Percentiles rank a stretch among this genome's conserved stretches.
These are phyloP conservation scores for Chrysogorgia sp. DNA, from an alignment of 92 coral and sea anemone species.

Conservation along the genomic window DNA sequence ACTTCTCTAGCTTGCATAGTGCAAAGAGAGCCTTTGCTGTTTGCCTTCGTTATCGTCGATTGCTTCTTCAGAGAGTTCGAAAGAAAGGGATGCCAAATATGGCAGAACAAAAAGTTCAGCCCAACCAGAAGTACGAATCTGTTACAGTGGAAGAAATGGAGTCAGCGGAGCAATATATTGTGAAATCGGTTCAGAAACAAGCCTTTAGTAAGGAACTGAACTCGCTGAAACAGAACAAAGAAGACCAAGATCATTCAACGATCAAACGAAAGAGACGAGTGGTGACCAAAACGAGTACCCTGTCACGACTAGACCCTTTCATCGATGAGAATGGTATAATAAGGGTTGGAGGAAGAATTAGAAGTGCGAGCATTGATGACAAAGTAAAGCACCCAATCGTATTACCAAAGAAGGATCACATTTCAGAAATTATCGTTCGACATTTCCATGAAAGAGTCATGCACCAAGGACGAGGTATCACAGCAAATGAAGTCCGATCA, in stretches of 20 bases:
- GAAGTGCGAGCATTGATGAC: conserved; percentile 9
- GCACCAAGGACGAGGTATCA: conserved; percentile 19
- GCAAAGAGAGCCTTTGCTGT: conserved; percentile 59
- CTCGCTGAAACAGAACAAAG: neutral
- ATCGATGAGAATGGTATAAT: neutral
- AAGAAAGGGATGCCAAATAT: conserved; percentile 7
- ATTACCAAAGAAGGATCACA: conserved; percentile 13
- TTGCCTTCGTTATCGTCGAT: conserved; percentile 28
- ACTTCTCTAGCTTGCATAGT: conserved; percentile 58
- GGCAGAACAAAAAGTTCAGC: neutral
- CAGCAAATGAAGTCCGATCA: conserved; percentile 4
- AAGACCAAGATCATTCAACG: neutral
- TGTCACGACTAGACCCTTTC: conserved; percentile 10
- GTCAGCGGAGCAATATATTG: conserved; percentile 36
- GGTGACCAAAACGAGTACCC: neutral
- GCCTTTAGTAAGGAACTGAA: conserved; percentile 23
- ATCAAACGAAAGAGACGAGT: too few species aligned
- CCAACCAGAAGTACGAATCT: neutral
- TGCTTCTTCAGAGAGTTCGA: conserved; percentile 20
- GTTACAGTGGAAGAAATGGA: conserved; percentile 29
- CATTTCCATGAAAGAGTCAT: conserved; percentile 7
- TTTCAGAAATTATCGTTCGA: neutral
- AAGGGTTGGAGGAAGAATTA: conserved; percentile 41
- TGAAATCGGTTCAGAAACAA: conserved; percentile 26
- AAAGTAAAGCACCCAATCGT: conserved; percentile 15